Conservation (phyloP, 2,797 vertebrate genomes). For the Strix occidentalis region DNA sequence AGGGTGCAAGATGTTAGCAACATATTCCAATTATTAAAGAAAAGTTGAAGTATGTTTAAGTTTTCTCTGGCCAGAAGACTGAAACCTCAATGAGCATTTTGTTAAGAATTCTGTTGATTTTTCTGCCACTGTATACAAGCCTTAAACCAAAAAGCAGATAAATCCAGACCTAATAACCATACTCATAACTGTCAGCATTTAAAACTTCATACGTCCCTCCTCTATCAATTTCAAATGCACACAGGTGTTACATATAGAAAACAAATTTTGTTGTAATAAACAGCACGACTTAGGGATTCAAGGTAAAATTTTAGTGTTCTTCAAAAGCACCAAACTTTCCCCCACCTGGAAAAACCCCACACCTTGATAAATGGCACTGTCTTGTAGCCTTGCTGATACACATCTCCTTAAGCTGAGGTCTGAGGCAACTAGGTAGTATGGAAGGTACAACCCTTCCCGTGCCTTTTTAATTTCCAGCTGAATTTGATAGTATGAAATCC, state of each 20-base stretch:
- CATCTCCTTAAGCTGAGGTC: neutral
- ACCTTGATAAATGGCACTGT: neutral
- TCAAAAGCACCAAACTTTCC: neutral
- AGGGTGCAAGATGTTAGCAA: neutral
- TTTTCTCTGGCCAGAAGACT: neutral
- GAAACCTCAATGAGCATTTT: neutral
- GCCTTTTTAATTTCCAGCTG: neutral
- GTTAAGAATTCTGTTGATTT: neutral
- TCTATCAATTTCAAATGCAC: neutral
- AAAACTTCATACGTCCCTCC: neutral
- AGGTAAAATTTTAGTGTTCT: neutral
- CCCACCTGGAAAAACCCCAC: fast-evolving
- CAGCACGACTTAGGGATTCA: neutral
- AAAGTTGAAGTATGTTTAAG: neutral
- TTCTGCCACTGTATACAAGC: neutral
- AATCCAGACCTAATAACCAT: neutral
- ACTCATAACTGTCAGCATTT: neutral
- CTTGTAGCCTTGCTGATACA: neutral
- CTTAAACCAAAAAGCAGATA: neutral
- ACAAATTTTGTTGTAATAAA: neutral
- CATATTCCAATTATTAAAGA: neutral
- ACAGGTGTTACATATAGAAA: neutral
- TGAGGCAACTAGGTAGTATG: neutral
- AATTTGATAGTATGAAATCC: neutral
- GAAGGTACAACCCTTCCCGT: neutral